phyloP scores from a whole-genome alignment of 2,888 invertebrate species.

The Boloria euphrosyne region DNA sequence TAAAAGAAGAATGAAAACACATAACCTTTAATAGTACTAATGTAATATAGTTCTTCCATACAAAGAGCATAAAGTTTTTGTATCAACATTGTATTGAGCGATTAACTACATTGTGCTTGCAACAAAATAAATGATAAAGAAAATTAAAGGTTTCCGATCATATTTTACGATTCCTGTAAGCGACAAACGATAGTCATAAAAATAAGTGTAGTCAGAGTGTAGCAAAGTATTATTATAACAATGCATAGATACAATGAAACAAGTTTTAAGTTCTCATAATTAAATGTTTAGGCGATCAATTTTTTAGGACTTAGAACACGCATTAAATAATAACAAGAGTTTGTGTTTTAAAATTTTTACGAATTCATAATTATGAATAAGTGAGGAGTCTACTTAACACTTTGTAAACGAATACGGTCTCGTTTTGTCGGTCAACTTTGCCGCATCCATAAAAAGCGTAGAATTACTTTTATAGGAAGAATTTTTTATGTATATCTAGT shows the following conservation, averaged over 20 bases:
- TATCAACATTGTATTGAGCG: conserved; percentile 58
- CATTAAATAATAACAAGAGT: conserved; percentile 6
- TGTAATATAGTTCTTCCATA: conserved; percentile 10
- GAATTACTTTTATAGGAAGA: conserved; percentile 20
- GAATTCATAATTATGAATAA: conserved; percentile 51
- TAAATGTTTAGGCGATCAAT: conserved; percentile 5
- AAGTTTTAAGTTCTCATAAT: conserved; percentile 6
- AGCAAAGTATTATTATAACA: conserved; percentile 42
- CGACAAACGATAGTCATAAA: conserved; percentile 73
- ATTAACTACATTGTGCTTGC: conserved; percentile 67
- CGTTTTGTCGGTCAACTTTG: conserved; percentile 62
- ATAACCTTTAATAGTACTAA: conserved; percentile 20
- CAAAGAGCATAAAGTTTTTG: conserved; percentile 37
- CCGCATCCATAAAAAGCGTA: conserved; percentile 60
- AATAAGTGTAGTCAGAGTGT: conserved; percentile 60
- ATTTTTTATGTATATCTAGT: too few relatives aligned
- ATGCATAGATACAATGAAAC: conserved; percentile 33
- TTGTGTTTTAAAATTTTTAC: conserved; percentile 26
- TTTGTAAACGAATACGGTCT: conserved; percentile 53
- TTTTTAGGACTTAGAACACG: background rate
- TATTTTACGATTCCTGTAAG: conserved; percentile 76
- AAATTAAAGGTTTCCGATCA: conserved; percentile 77
- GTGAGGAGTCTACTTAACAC: conserved; percentile 52
- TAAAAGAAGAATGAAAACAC: conserved; percentile 3
- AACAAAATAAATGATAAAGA: conserved; percentile 75